Conservation (phyloP, 2,888 invertebrate species). For the Caenorhabditis becei region DNA sequence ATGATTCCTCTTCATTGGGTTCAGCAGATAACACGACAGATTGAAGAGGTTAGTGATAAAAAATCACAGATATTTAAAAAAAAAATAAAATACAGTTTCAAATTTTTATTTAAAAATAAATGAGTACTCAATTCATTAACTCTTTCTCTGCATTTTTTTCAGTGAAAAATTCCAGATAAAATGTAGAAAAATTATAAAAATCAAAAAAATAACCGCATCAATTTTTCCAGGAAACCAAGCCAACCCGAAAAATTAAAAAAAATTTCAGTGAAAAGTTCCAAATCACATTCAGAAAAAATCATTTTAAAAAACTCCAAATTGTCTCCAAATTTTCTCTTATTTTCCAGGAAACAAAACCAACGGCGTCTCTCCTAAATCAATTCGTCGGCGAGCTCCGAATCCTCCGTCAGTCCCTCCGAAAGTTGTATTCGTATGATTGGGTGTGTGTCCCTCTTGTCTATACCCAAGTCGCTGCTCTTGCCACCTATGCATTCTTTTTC, state of each 20-base stretch:
- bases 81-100: background rate
- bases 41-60: slow-evolving; percentile 57
- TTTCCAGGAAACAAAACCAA: slow-evolving; percentile 67
- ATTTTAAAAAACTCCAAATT: too few relatives aligned
- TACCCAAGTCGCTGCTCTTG: slow-evolving; percentile 81
- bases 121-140: too few relatives aligned
- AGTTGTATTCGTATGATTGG: slow-evolving; percentile 74
- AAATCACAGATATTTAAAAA: background rate
- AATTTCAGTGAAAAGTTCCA: too few relatives aligned
- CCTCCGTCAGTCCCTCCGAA: slow-evolving; percentile 66
- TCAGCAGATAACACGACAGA: slow-evolving; percentile 68
- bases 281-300: too few relatives aligned
- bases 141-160: too few relatives aligned
- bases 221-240: slow-evolving; percentile 53
- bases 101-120: too few relatives aligned
- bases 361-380: slow-evolving; percentile 68
- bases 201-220: background rate
- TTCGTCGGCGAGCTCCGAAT: slow-evolving; percentile 68
- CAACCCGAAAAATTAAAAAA: too few relatives aligned
- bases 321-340: too few relatives aligned
- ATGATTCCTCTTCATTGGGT: slow-evolving; percentile 77
- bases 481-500: slow-evolving; percentile 82
- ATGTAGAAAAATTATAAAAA: background rate
- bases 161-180: background rate
- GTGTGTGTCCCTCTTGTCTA: slow-evolving; percentile 75